Evolutionary conservation across 2,113 vertebrate genomes (phyloP).

Genomic region (Loxodonta africana): DNA sequence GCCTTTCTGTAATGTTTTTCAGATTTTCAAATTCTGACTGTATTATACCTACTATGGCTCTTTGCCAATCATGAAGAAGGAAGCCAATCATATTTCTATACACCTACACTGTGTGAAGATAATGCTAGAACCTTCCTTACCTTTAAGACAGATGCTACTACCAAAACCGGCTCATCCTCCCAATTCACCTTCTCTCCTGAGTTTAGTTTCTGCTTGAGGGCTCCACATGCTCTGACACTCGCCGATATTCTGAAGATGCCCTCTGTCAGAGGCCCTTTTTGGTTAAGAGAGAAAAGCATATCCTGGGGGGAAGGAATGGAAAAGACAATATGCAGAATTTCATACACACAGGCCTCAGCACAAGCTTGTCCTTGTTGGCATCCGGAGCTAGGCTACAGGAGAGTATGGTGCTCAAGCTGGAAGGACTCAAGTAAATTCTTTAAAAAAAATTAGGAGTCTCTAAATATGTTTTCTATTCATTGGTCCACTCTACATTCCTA

Average conservation of each 20-base stretch:
- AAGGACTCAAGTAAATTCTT: neutral
- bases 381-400: neutral
- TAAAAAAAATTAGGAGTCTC: too few relatives aligned
- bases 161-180: constrained; percentile 91
- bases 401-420: neutral
- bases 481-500: neutral
- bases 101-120: neutral
- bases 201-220: constrained; percentile 92
- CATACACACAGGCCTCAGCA: neutral
- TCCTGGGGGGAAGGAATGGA: constrained; percentile 86
- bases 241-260: constrained; percentile 94
- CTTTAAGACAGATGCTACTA: constrained; percentile 94
- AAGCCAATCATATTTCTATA: neutral
- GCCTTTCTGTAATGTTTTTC: neutral
- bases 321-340: neutral
- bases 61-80: neutral
- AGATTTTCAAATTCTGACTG: neutral
- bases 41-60: accelerated
- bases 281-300: constrained; percentile 92
- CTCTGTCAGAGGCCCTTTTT: constrained; percentile 91
- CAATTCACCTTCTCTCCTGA: constrained; percentile 88
- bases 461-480: neutral
- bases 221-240: constrained; percentile 91
- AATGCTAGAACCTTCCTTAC: constrained; percentile 76
- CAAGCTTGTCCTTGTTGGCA: neutral